These are phyloP conservation scores for Nymphalis io DNA, from an alignment of 1,140 invertebrate species.

Conservation along the genomic window DNA sequence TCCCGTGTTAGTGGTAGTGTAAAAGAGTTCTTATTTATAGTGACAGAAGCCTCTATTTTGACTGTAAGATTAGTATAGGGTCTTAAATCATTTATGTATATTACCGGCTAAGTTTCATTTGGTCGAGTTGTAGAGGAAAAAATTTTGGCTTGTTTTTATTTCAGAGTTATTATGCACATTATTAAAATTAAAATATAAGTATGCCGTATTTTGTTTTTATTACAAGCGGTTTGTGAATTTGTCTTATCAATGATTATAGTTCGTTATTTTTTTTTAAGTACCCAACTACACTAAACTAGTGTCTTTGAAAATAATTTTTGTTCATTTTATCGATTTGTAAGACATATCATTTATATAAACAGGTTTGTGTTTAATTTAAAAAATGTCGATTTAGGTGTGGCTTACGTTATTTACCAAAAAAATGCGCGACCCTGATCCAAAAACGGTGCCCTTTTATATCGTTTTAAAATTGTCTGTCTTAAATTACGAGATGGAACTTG, in stretches of 20 bases:
- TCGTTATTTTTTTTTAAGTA: conserved; percentile 1
- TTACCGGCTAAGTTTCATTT: conserved; percentile 16
- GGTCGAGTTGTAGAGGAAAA: conserved; percentile 19
- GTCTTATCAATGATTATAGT: background rate
- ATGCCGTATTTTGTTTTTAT: conserved; percentile 35
- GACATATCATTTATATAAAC: background rate
- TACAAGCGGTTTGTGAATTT: conserved; percentile 16
- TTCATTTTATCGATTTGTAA: background rate
- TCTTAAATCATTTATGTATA: conserved; percentile 17
- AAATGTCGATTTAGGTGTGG: too few species aligned
- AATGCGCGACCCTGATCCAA: too few species aligned
- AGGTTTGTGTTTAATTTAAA: too few species aligned
- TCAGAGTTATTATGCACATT: conserved; percentile 21
- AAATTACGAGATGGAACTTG: too few species aligned
- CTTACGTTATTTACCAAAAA: too few species aligned
- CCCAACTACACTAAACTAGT: background rate
- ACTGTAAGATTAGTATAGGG: conserved; percentile 24
- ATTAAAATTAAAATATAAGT: conserved; percentile 33
- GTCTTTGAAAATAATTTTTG: too few species aligned
- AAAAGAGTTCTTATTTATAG: conserved; percentile 27
- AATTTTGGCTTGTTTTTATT: conserved; percentile 25
- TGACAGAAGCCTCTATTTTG: conserved; percentile 18
- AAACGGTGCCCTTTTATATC: too few species aligned
- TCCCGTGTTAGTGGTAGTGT: conserved; percentile 14
- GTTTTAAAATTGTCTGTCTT: too few species aligned